Base-by-base conservation (phyloP, 2,113 vertebrate species). In the Pogonocichla stellata region DNA sequence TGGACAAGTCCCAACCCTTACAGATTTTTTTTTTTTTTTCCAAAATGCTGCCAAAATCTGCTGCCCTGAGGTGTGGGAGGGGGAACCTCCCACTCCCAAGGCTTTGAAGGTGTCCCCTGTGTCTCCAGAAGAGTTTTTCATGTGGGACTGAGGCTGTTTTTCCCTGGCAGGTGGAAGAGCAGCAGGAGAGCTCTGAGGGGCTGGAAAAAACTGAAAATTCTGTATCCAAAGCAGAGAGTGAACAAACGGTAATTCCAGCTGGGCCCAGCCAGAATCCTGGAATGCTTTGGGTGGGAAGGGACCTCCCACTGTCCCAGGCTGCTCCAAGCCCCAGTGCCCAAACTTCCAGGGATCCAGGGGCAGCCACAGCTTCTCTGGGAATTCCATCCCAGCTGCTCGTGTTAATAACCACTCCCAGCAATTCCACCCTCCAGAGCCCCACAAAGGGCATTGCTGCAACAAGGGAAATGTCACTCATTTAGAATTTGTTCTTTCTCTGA, bases 131-230 rank as follows among this genome's bases (percentile, higher is more conserved):
- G 16, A 8, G 42, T 11, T 69, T 42, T 22, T 43, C 42, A 38
- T 23, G 1, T 18, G 69, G 38, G 26, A 5, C 0, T 34, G 10
- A 31, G 3, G 75, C 66, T 67, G 34, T 29, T 40, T 26, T 22
- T 53, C 61, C 19, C 65, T 12, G 45, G 57, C 79, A 99, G 98
- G 98, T 98, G 47, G 98, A 98, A 94, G 98, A 98, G 4, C 97
- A 97, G 23, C 98, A 98, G 92, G 97, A 98, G 75, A 24, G 7
- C 19, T 53, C 60, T 3, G 60, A 54, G 15, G 96, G 53, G 75
- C 85, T 97, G 47, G 97, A 97, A 51, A 77, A 93, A 19, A 10
- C 47, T 33, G 1, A 25, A 1, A 97, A 89, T 25, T 95, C 98
- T 0, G 38, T 98, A 4, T 98, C 98, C 5, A 98, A 96, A 80